Percentiles rank a stretch among this genome's conserved stretches.
These are phyloP conservation scores for Glaucidium brasilianum DNA, from an alignment of 2,113 vertebrate species.

Conservation along the genomic window DNA sequence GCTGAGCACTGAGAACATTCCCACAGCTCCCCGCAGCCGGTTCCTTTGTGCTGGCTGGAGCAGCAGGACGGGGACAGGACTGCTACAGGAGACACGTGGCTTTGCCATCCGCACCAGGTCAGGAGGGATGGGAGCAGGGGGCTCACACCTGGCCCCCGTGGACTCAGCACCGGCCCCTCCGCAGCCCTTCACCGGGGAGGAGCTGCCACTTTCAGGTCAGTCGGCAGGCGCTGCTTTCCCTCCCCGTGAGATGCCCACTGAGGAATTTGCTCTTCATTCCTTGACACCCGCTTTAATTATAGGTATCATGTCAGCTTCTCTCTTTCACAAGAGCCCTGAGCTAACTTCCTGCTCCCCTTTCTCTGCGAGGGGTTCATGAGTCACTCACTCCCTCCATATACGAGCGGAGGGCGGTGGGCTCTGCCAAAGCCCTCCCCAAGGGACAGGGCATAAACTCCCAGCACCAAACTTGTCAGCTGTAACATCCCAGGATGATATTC, in stretches of 20 bases:
- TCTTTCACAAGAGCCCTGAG: slow-evolving; percentile 40
- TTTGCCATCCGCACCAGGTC: fast-evolving
- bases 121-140: neutral
- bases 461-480: fast-evolving
- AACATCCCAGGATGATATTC: no score
- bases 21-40: fast-evolving
- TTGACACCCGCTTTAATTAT: slow-evolving; percentile 50
- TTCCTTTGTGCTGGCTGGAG: neutral
- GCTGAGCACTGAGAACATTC: neutral
- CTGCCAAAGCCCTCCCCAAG: neutral
- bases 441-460: neutral
- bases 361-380: neutral
- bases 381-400: neutral
- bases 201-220: neutral
- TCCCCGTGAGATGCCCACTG: neutral
- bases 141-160: fast-evolving
- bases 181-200: neutral
- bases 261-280: slow-evolving; percentile 44
- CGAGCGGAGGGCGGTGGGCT: neutral
- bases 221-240: neutral
- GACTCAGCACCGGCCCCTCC: neutral
- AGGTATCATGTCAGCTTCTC: neutral
- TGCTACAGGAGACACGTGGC: neutral
- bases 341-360: slow-evolving; percentile 10
- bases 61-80: neutral